Evolutionary conservation across 2,888 invertebrate species (phyloP).

Genomic region (Lutraria lutraria): DNA sequence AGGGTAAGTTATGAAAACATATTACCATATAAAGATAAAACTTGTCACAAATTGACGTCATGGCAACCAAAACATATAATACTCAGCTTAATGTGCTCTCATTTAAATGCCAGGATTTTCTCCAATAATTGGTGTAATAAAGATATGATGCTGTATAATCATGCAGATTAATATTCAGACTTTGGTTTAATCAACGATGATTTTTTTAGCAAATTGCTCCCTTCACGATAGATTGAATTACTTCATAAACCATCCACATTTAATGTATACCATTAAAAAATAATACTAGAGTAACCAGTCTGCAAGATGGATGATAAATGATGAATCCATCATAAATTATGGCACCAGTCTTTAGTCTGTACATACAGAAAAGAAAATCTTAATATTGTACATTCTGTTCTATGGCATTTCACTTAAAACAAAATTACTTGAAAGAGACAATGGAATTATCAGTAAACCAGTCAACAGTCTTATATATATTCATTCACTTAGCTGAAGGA

Average conservation of each 20-base stretch:
- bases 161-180: not conserved
- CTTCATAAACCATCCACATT: not conserved
- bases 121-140: not conserved
- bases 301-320: not conserved
- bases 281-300: not conserved
- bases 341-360: not conserved
- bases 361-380: too few relatives aligned
- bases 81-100: not conserved
- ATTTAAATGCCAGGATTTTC: not conserved
- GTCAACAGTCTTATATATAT: too few relatives aligned
- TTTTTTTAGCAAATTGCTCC: constrained; percentile 7
- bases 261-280: not conserved
- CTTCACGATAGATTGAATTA: not conserved
- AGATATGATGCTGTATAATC: not conserved
- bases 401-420: too few relatives aligned
- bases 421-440: too few relatives aligned
- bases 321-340: not conserved
- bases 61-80: constrained; percentile 9
- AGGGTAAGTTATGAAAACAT: constrained; percentile 11
- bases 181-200: not conserved
- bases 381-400: too few relatives aligned
- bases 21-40: constrained; percentile 2
- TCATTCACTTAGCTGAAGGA: too few relatives aligned
- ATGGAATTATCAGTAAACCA: too few relatives aligned
- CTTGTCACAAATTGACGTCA: not conserved